Percentiles rank a stretch among this genome's conserved stretches.
Conservation (phyloP, 2,888 invertebrate species). For the Escarpia spicata region DNA sequence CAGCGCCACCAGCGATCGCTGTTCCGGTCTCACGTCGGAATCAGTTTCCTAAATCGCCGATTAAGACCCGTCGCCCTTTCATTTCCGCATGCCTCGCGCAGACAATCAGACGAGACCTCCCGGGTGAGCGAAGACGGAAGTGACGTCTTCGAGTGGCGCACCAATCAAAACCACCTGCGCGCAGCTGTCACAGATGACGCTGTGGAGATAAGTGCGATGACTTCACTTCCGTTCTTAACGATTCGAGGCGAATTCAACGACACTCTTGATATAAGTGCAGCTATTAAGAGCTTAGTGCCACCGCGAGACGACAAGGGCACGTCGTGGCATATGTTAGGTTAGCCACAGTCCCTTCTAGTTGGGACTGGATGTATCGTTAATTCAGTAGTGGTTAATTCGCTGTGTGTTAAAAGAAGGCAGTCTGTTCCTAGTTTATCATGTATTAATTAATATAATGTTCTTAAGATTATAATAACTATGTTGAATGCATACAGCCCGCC, state of each 20-base stretch:
- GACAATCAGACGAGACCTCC: neutral
- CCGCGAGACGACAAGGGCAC: neutral
- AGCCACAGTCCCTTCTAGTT: too few relatives aligned
- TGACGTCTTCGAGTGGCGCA: constrained; percentile 6
- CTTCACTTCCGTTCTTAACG: neutral
- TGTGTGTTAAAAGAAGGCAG: too few relatives aligned
- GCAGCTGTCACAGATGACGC: neutral
- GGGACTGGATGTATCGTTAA: too few relatives aligned
- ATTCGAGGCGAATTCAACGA: neutral
- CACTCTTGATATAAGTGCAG: neutral
- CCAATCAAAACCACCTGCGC: constrained; percentile 7
- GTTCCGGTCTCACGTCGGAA: constrained; percentile 4
- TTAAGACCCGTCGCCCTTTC: neutral
- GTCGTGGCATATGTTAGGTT: neutral
- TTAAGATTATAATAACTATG: too few relatives aligned
- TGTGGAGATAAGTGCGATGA: neutral
- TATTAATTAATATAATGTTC: too few relatives aligned
- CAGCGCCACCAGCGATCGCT: neutral
- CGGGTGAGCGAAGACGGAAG: neutral
- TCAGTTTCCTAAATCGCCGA: neutral
- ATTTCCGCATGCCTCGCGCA: neutral
- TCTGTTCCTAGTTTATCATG: too few relatives aligned
- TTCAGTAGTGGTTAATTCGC: too few relatives aligned
- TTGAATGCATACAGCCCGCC: too few relatives aligned
- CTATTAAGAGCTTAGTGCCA: constrained; percentile 16